Conservation (phyloP, 2,888 invertebrate genomes). For the Xanthia togata region DNA sequence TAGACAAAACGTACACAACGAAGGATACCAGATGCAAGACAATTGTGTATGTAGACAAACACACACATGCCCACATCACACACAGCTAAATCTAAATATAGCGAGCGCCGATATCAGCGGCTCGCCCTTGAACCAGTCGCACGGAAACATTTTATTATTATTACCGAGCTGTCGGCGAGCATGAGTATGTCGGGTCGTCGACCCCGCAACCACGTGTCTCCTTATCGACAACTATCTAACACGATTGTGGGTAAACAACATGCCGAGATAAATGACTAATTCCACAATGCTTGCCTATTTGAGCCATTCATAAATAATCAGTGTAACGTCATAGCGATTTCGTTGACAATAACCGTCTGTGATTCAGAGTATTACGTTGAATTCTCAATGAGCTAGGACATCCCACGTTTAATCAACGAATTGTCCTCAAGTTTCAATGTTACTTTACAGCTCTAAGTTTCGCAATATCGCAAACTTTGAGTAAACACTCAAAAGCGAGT, state of each 20-base stretch:
- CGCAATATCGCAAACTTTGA: slow-evolving; percentile 40
- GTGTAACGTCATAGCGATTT: slow-evolving; percentile 82
- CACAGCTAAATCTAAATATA: slow-evolving; percentile 90
- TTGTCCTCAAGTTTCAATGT: slow-evolving; percentile 43
- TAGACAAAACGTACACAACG: slow-evolving; percentile 54
- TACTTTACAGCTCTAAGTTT: slow-evolving; percentile 29
- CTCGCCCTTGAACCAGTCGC: slow-evolving; percentile 91
- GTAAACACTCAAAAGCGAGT: slow-evolving; percentile 26
- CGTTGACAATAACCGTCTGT: slow-evolving; percentile 75
- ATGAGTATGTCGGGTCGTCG: slow-evolving; percentile 90
- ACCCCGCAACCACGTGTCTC: slow-evolving; percentile 90
- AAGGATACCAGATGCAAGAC: slow-evolving; percentile 74
- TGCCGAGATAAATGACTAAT: slow-evolving; percentile 90
- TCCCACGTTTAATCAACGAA: slow-evolving; percentile 53
- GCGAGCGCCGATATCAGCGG: slow-evolving; percentile 90
- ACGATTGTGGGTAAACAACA: slow-evolving; percentile 90
- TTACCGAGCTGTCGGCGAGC: slow-evolving; percentile 90
- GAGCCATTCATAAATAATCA: slow-evolving; percentile 88
- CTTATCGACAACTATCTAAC: slow-evolving; percentile 91
- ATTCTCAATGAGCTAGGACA: slow-evolving; percentile 67
- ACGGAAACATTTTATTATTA: slow-evolving; percentile 91
- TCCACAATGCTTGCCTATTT: slow-evolving; percentile 86
- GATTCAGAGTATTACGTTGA: slow-evolving; percentile 68
- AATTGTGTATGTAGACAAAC: slow-evolving; percentile 79
- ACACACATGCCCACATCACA: slow-evolving; percentile 84